These are phyloP conservation scores for Phaethon lepturus DNA, from an alignment of 2,113 vertebrate genomes.

Conservation along the genomic window DNA sequence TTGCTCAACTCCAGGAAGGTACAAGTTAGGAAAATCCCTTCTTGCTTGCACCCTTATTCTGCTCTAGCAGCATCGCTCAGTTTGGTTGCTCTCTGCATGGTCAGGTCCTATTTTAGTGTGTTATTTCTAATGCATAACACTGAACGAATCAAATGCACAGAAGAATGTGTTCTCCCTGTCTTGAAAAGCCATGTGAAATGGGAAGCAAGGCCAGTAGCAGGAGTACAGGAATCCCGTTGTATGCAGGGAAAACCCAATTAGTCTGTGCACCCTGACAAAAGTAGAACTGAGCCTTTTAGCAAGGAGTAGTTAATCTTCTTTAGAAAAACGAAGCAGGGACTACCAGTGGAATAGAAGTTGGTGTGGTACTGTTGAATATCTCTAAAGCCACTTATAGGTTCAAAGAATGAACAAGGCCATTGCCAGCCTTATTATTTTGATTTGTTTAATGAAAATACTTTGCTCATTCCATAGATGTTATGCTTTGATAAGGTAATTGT, in stretches of 20 bases:
- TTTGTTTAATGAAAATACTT: constrained; percentile 58
- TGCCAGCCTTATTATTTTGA: not conserved
- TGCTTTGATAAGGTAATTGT: constrained; percentile 58
- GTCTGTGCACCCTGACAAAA: not conserved
- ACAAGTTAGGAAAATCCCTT: accelerated
- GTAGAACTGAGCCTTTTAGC: not conserved
- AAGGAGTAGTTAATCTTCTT: constrained; percentile 13
- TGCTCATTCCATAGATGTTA: constrained; percentile 53
- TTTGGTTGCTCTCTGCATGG: accelerated
- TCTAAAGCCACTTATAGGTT: constrained; percentile 33
- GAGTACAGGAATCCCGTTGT: not conserved
- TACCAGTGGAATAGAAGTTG: not conserved
- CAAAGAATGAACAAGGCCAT: constrained; percentile 8
- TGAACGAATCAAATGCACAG: accelerated
- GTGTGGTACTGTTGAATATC: not conserved
- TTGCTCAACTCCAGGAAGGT: not conserved
- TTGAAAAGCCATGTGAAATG: not conserved
- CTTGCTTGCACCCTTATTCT: not conserved
- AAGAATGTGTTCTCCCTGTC: not conserved
- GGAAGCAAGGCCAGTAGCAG: not conserved
- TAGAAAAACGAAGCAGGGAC: not conserved
- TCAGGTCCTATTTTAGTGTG: accelerated
- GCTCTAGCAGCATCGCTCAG: not conserved
- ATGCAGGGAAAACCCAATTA: constrained; percentile 15
- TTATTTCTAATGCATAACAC: not conserved